These are phyloP conservation scores for Bombus polaris DNA, from an alignment of 1,140 invertebrate genomes.

Conservation along the genomic window DNA sequence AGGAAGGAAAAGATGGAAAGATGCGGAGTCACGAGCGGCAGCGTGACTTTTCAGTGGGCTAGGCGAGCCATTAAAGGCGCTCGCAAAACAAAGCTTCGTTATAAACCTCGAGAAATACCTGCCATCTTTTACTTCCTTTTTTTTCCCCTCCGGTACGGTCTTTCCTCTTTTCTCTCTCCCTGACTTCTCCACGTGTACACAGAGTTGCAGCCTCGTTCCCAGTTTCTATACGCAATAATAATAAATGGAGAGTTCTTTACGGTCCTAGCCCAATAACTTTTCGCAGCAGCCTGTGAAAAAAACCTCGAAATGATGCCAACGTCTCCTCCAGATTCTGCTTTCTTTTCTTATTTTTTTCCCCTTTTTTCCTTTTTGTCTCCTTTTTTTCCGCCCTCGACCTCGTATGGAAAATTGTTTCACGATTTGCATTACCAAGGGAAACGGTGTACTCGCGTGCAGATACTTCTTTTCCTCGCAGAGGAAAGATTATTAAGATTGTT, in stretches of 20 bases:
- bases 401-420: conserved; percentile 7
- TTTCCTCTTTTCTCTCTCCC: background rate
- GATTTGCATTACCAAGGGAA: background rate
- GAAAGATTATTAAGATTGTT: conserved; percentile 1
- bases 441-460: too few relatives aligned
- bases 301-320: conserved; percentile 28
- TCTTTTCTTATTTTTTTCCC: background rate
- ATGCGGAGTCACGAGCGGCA: conserved; percentile 73
- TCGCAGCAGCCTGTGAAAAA: conserved; percentile 35
- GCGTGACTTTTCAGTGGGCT: conserved; percentile 70
- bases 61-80: conserved; percentile 73
- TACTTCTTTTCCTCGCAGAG: too few relatives aligned
- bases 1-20: conserved; percentile 57
- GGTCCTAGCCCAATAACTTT: conserved; percentile 61
- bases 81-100: conserved; percentile 75
- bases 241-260: conserved; percentile 61
- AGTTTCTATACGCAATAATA: conserved; percentile 57
- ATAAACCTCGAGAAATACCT: conserved; percentile 66
- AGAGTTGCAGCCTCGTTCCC: conserved; percentile 8
- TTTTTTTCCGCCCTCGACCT: background rate
- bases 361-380: background rate
- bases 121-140: conserved; percentile 33
- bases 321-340: background rate
- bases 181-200: background rate
- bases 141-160: background rate